Evolutionary conservation across 2,113 vertebrate species (phyloP).

Genomic region (Drymodes brunneopygia): DNA sequence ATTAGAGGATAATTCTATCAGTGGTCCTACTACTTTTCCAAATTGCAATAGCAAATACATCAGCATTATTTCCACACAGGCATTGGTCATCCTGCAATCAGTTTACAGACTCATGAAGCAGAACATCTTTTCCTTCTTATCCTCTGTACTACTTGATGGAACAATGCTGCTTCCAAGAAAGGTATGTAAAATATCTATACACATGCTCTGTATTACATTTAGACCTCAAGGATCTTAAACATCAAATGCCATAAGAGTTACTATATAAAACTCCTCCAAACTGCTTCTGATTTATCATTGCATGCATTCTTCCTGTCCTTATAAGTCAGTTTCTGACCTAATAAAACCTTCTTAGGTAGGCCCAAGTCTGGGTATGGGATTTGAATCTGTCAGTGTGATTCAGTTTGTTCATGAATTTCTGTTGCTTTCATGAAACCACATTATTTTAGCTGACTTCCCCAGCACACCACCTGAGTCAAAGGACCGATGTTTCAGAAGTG

Average conservation of each 20-base stretch:
- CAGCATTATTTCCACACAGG: not conserved
- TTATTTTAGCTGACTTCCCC: not conserved
- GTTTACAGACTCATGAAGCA: not conserved
- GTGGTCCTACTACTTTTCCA: not conserved
- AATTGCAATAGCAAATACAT: not conserved
- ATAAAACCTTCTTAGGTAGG: not conserved
- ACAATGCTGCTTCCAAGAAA: not conserved
- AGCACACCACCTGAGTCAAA: not conserved
- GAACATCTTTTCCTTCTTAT: not conserved
- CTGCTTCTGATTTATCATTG: not conserved
- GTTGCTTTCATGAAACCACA: not conserved
- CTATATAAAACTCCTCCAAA: not conserved
- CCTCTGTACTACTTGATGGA: not conserved
- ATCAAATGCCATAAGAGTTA: not conserved
- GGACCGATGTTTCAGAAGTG: not conserved
- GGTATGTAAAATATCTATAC: not conserved
- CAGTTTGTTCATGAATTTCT: not conserved
- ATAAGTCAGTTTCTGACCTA: not conserved
- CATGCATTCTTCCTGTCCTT: accelerated
- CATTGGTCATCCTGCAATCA: not conserved
- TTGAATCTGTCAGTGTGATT: not conserved
- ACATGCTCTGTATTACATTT: not conserved
- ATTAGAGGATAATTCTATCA: not conserved
- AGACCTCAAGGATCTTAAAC: not conserved
- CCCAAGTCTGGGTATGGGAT: not conserved